Evolutionary conservation across 2,888 invertebrate genomes (phyloP).

Genomic region (Rhaphigaster nebulosa): DNA sequence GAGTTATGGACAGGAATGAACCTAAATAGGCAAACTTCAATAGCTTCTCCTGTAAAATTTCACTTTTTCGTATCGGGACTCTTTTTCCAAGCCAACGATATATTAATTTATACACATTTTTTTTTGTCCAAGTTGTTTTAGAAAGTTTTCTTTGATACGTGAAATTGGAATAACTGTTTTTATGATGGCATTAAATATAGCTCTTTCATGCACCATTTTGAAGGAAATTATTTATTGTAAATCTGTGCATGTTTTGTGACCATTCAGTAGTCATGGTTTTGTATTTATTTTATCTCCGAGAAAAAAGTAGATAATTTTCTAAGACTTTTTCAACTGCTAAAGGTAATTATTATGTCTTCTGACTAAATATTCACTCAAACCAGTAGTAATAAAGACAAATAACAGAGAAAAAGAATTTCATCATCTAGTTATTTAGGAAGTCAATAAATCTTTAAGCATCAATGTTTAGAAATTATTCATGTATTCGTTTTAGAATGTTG

Average conservation of each 20-base stretch:
- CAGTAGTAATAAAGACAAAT: background rate
- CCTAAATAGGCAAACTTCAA: too few species aligned
- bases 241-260: background rate
- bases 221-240: background rate
- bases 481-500: background rate
- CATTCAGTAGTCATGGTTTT: background rate
- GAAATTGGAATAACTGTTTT: background rate
- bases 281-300: background rate
- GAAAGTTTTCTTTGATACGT: background rate
- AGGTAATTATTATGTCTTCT: background rate
- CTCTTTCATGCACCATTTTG: too few species aligned
- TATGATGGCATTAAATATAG: too few species aligned
- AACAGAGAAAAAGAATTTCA: background rate
- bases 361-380: background rate
- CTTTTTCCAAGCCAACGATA: too few species aligned
- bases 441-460: background rate
- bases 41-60: too few species aligned
- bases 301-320: background rate
- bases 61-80: too few species aligned
- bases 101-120: too few species aligned
- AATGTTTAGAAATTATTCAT: background rate
- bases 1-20: too few species aligned
- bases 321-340: background rate
- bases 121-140: background rate
- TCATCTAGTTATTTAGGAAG: background rate